Evolutionary conservation across 2,797 vertebrate genomes (phyloP), one percentile per base, ranked within the genome.

Genomic region (Spizella passerina): DNA sequence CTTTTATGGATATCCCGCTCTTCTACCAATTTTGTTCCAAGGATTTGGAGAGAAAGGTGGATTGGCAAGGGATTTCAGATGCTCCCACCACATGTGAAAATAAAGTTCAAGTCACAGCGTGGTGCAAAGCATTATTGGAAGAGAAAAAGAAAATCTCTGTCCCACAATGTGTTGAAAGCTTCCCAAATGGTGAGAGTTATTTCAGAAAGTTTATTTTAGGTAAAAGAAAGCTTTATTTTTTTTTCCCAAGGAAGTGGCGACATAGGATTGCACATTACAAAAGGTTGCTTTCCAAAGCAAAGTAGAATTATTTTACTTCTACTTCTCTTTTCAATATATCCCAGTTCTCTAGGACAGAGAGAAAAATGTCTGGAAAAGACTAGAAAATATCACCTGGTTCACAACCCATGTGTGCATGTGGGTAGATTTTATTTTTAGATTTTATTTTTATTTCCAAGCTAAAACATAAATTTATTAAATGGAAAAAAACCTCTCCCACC

Each of bases 121-220:
- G 50, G 52, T 70, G 78, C 64, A 94, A 82, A 80, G 71, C 56
- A 73, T 85, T 86, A 92, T 9, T 89, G 88, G 82, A 90, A 63
- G 47, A 93, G 73, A 81, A 90, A 72, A 90, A 63, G 66, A 52
- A 94, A 60, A 93, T 56, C 46, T 69, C 80, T 69, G 34, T 64
- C 93, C 66, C 82, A 56, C 77, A 52, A 88, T 14, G 63, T 93
- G 93, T 86, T 93, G 93, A 95, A 93, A 96, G 83, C 82, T 94
- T 89, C 80, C 66, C 88, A 86, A 95, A 93, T 84, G 90, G 88
- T 76, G 64, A 88, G 65, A 90, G 81, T 65, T 90, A 91, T 88
- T 95, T 95, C 68, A 77, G 90, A 91, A 90, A 88, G 63, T 88
- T 92, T 91, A 92, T 96, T 95, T 95, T 92, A 69, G 65, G 88